phyloP scores from a whole-genome alignment of 1,140 invertebrate species.

The Eulimnadia texana region DNA sequence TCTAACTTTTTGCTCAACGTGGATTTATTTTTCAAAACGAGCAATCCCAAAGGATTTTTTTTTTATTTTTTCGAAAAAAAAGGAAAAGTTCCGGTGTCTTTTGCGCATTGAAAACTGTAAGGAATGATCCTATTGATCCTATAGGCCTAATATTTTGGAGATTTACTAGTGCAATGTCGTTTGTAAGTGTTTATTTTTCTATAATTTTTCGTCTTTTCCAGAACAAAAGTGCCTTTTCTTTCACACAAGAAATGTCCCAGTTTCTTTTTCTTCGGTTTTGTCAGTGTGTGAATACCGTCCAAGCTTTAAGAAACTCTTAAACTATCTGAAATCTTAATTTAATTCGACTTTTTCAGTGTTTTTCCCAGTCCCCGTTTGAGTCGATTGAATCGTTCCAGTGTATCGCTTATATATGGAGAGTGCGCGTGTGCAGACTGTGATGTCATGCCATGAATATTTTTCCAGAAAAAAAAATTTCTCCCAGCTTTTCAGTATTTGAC shows the following conservation, averaged over 20 bases:
- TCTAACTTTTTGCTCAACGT: background rate
- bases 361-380: background rate
- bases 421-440: slow-evolving; percentile 6
- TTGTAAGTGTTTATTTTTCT: background rate
- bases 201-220: background rate
- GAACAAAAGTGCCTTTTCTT: background rate
- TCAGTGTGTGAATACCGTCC: background rate
- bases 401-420: background rate
- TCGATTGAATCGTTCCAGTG: no score
- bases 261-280: background rate
- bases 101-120: background rate
- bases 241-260: background rate
- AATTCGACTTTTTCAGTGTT: background rate
- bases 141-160: background rate
- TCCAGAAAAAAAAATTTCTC: background rate
- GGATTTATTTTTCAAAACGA: no score
- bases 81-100: background rate
- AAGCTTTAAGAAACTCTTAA: background rate
- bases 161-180: background rate
- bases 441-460: slow-evolving; percentile 10
- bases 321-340: background rate
- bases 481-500: background rate
- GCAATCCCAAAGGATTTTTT: no score
- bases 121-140: background rate
- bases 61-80: background rate